Base-by-base conservation (phyloP, 2,888 invertebrate genomes). In the Rhingia campestris region DNA sequence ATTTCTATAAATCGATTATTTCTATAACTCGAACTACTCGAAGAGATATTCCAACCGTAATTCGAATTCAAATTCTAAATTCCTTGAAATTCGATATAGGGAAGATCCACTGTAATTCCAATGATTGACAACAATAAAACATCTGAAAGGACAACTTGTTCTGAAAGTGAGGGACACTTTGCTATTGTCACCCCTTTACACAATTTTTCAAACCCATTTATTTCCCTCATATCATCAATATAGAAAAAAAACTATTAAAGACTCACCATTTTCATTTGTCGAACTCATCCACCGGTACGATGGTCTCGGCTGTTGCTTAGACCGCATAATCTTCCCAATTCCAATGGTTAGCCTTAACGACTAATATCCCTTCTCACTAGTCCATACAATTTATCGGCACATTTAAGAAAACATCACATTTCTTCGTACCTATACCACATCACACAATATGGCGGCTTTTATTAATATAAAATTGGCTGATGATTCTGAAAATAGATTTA, bases 301-400 rank as follows among this genome's bases (percentile, higher is more conserved):
- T 87, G 94, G 94, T 91, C 94, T 93, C 89, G 94, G 94, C 92
- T 94, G 94, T 92, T 94, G 94, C 92, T 94, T 94, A 91, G 94
- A 94, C 92, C 94, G 94, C 94, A 94, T 94, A 37, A 53, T 85
- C 70, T 53, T 63, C 72, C 41, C 43, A 58, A 47, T 69, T 51
- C 47, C 45, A 49, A 58, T 6, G n/a, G 39, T 5, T 41, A 54
- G 41, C 32, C 56, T 53, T 76, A 56, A 54, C 41, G 49, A 61
- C 72, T 86, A 87, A 86, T 86, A 86, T 69, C 86, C 63, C 84
- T 85, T 35, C 81, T 86, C 82, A 82, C 39, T 32, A 58, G 66
- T 33, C 49, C 72, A 67, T 70, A 9, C n/a, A 47, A 59, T 59
- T 22, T 45, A 59, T 66, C 47, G 70, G 47, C 54, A 75, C 67